phyloP scores from a whole-genome alignment of 2,888 invertebrate species.

The Ectemnius continuus region DNA sequence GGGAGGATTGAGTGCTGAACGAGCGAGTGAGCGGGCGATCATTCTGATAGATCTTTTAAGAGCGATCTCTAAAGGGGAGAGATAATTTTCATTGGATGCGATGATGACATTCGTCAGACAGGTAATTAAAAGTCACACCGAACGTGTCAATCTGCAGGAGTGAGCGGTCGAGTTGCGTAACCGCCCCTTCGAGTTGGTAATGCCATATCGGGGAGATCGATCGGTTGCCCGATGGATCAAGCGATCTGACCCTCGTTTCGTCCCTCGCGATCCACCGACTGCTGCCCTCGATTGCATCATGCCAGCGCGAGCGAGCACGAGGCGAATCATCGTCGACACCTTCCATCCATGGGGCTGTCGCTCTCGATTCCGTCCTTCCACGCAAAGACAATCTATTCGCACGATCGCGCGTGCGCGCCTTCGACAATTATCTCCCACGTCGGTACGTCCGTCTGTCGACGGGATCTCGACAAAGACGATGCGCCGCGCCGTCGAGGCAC shows the following conservation, averaged over 20 bases:
- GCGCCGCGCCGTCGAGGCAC: conserved; percentile 30
- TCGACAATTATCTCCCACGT: conserved; percentile 59
- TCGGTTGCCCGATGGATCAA: conserved; percentile 58
- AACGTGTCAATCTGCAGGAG: conserved; percentile 34
- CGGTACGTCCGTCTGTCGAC: conserved; percentile 51
- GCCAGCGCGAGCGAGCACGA: conserved; percentile 45
- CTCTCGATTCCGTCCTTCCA: conserved; percentile 19
- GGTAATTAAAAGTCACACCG: conserved; percentile 50
- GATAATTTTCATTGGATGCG: no score
- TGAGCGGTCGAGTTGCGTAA: conserved; percentile 18
- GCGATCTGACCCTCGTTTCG: conserved; percentile 46
- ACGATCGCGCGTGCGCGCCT: conserved; percentile 59
- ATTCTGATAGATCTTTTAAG: no score
- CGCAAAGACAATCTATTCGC: conserved; percentile 60
- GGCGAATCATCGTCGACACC: conserved; percentile 55
- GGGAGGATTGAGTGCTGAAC: no score
- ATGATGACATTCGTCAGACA: conserved; percentile 41
- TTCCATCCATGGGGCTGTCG: conserved; percentile 36
- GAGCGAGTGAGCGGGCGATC: no score
- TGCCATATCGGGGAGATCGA: conserved; percentile 46
- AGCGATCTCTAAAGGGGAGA: no score
- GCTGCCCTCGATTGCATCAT: conserved; percentile 54
- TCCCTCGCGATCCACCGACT: conserved; percentile 27
- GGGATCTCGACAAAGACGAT: conserved; percentile 46
- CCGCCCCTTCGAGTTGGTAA: conserved; percentile 19